These are phyloP conservation scores for Peromyscus nudipes DNA, from an alignment of 2,797 vertebrate genomes.

Conservation along the genomic window DNA sequence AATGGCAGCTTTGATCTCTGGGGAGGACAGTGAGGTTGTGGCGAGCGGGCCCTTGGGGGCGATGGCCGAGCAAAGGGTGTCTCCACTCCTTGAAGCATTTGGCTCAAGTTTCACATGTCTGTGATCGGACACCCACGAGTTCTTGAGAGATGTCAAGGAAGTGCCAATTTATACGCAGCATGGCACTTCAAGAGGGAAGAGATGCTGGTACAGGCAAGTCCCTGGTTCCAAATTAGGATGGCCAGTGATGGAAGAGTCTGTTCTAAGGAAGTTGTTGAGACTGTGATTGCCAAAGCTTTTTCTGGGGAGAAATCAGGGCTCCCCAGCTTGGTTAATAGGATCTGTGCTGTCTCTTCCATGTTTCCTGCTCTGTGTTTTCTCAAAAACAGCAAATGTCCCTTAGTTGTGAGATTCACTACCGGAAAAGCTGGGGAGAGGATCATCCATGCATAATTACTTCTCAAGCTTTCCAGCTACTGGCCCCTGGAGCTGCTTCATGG, in stretches of 20 bases:
- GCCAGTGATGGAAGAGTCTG: background rate
- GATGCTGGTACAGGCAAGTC: background rate
- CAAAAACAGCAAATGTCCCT: background rate
- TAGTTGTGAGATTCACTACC: slow-evolving; percentile 63
- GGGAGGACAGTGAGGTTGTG: background rate
- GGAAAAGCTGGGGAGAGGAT: slow-evolving; percentile 32
- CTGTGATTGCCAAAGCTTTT: background rate
- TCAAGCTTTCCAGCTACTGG: slow-evolving; percentile 59
- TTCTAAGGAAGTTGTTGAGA: background rate
- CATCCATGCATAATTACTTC: slow-evolving; percentile 43
- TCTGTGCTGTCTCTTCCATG: background rate
- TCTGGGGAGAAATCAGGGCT: slow-evolving; percentile 21
- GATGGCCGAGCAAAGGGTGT: background rate
- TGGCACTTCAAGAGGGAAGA: background rate
- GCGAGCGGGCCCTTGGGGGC: background rate
- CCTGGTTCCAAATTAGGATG: background rate
- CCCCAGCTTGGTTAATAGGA: slow-evolving; percentile 12
- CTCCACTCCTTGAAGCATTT: background rate
- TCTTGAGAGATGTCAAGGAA: slow-evolving; percentile 47
- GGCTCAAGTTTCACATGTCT: background rate
- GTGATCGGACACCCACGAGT: background rate
- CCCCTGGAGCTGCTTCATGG: slow-evolving; percentile 41
- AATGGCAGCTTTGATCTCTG: background rate
- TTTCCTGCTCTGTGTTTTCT: slow-evolving; percentile 22
- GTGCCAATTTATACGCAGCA: no score